These are phyloP conservation scores for Haemorhous mexicanus DNA, from an alignment of 2,113 vertebrate species.

Conservation along the genomic window DNA sequence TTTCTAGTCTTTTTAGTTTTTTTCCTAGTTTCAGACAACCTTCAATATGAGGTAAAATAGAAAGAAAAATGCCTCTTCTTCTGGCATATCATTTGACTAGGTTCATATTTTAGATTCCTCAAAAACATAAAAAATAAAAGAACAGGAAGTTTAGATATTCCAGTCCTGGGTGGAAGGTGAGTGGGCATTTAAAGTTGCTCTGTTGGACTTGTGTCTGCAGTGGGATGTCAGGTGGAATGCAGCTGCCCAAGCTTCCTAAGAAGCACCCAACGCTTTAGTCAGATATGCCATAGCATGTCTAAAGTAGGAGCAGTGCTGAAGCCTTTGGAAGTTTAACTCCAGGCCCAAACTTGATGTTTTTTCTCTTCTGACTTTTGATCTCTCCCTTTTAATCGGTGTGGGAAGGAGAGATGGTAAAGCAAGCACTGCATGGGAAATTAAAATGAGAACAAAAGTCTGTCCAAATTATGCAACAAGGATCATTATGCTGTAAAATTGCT, in stretches of 20 bases:
- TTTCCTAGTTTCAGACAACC: neutral
- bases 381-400: constrained; percentile 45
- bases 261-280: neutral
- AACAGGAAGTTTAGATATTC: neutral
- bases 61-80: neutral
- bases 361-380: constrained; percentile 18
- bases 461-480: constrained; percentile 70
- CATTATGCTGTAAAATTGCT: constrained; percentile 73
- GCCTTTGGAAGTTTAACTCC: constrained; percentile 33
- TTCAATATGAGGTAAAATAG: neutral
- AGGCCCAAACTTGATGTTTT: constrained; percentile 12
- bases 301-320: neutral
- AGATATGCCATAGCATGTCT: neutral
- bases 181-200: neutral
- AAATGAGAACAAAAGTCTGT: constrained; percentile 72
- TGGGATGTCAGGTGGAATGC: neutral
- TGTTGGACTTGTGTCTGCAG: neutral
- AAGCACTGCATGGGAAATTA: constrained; percentile 55
- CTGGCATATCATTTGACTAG: neutral
- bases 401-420: constrained; percentile 56
- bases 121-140: neutral
- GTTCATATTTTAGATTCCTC: neutral
- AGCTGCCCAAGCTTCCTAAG: neutral
- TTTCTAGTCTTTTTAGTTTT: neutral
- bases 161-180: neutral